Percentiles rank a stretch among this genome's conserved stretches.
Evolutionary conservation across 1,140 invertebrate species (phyloP).

Genomic region (Papilio machaon): DNA sequence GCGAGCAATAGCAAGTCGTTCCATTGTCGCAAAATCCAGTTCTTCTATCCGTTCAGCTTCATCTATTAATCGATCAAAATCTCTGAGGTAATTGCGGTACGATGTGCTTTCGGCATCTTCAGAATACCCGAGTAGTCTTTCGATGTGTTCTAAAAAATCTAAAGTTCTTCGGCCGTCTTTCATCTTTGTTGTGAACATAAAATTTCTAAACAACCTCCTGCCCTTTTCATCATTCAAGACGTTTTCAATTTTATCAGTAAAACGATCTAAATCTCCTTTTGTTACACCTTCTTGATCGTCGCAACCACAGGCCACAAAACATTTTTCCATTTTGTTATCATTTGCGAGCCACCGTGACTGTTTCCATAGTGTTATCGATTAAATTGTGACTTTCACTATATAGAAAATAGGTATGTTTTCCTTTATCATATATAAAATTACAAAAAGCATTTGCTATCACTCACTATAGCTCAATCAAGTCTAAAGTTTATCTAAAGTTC

Average conservation of each 20-base stretch:
- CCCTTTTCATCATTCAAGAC: constrained; percentile 78
- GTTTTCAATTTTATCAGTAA: constrained; percentile 80
- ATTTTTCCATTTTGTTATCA: constrained; percentile 74
- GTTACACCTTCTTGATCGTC: constrained; percentile 72
- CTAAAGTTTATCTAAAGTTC: constrained; percentile 21
- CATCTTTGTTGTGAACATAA: constrained; percentile 74
- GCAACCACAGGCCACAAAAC: constrained; percentile 77
- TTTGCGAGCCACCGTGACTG: constrained; percentile 50
- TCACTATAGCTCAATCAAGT: background rate
- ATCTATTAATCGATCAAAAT: constrained; percentile 66
- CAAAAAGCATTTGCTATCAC: background rate
- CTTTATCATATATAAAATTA: background rate
- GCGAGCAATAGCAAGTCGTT: constrained; percentile 64
- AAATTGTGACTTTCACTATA: constrained; percentile 39
- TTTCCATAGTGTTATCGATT: constrained; percentile 66
- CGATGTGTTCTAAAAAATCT: constrained; percentile 74
- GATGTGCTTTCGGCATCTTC: constrained; percentile 59
- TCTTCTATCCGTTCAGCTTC: constrained; percentile 74
- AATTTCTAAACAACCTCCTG: constrained; percentile 73
- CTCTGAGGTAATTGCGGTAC: constrained; percentile 55
- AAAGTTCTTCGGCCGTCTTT: constrained; percentile 65
- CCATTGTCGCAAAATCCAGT: constrained; percentile 74
- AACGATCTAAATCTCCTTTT: constrained; percentile 78
- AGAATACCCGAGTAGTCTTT: constrained; percentile 62
- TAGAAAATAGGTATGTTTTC: background rate